phyloP scores from a whole-genome alignment of 2,113 vertebrate species.

The Nanorana parkeri region DNA sequence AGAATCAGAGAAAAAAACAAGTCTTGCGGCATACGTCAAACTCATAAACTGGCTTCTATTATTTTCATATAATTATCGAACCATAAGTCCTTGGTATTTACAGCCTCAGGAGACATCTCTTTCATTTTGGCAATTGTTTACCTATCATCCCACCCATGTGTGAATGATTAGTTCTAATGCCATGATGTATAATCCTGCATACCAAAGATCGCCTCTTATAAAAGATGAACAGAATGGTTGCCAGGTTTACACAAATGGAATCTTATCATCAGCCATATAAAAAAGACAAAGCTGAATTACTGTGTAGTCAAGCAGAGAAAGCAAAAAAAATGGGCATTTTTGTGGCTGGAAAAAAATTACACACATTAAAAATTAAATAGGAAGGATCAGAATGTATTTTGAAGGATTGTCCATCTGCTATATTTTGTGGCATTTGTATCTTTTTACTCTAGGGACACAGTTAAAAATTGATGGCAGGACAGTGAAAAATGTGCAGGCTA shows the following conservation, averaged over 20 bases:
- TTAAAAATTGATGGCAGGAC: constrained; percentile 55
- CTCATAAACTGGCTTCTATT: background rate
- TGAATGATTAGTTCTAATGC: constrained; percentile 48
- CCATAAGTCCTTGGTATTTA: constrained; percentile 15
- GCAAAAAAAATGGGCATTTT: constrained; percentile 59
- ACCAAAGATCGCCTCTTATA: constrained; percentile 57
- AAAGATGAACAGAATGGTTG: constrained; percentile 55
- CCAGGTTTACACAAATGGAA: constrained; percentile 59
- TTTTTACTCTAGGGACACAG: constrained; percentile 51
- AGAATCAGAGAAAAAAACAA: constrained; percentile 31
- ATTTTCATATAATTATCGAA: constrained; percentile 55
- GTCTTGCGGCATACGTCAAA: background rate
- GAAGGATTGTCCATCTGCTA: constrained; percentile 48
- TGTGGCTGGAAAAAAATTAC: constrained; percentile 51
- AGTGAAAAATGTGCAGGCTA: constrained; percentile 45
- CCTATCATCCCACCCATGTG: constrained; percentile 45
- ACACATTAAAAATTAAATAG: background rate
- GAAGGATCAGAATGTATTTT: constrained; percentile 51
- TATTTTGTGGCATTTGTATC: constrained; percentile 49
- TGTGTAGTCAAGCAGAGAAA: constrained; percentile 23
- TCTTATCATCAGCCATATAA: constrained; percentile 57
- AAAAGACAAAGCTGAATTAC: constrained; percentile 57
- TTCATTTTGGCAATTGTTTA: constrained; percentile 53
- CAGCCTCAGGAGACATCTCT: background rate
- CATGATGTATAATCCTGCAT: constrained; percentile 51